phyloP scores from a whole-genome alignment of 2,888 invertebrate genomes.

The Lathronympha strigana region DNA sequence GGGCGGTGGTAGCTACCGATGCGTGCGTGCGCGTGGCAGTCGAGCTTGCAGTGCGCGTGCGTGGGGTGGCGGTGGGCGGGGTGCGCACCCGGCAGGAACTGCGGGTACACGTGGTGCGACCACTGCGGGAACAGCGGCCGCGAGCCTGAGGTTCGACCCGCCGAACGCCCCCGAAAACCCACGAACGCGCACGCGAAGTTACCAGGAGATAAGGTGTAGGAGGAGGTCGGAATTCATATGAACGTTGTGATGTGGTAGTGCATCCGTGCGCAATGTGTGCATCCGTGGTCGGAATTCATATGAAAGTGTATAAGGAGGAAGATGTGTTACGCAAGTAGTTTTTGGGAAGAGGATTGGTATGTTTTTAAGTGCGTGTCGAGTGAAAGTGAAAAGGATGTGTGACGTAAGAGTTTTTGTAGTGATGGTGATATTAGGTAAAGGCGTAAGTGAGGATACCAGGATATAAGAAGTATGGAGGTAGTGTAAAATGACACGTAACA shows the following conservation, averaged over 20 bases:
- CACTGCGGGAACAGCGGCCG: conserved; percentile 96
- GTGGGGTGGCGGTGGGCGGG: conserved; percentile 81
- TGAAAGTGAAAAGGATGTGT: background rate
- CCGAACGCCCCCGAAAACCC: conserved; percentile 1
- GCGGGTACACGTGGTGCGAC: conserved; percentile 97
- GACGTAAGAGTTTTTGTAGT: background rate
- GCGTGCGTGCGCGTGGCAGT: conserved; percentile 81
- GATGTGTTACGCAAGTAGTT: background rate
- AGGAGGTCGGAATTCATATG: background rate
- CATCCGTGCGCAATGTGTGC: background rate
- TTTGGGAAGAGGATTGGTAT: background rate
- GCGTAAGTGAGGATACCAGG: conserved; percentile 4
- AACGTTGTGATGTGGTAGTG: background rate
- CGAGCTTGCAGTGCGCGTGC: conserved; percentile 85
- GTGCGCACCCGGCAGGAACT: conserved; percentile 96
- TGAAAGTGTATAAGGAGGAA: no score
- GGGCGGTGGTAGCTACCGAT: conserved; percentile 83
- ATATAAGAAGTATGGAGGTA: background rate
- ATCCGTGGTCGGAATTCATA: no score
- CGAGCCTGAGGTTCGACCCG: conserved; percentile 72
- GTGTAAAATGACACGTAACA: background rate
- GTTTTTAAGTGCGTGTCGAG: background rate
- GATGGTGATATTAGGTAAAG: background rate
- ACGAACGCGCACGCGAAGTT: conserved; percentile 22
- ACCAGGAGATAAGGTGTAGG: conserved; percentile 33